phyloP scores from a whole-genome alignment of 2,797 vertebrate species.

The Enteromius argenteus region DNA sequence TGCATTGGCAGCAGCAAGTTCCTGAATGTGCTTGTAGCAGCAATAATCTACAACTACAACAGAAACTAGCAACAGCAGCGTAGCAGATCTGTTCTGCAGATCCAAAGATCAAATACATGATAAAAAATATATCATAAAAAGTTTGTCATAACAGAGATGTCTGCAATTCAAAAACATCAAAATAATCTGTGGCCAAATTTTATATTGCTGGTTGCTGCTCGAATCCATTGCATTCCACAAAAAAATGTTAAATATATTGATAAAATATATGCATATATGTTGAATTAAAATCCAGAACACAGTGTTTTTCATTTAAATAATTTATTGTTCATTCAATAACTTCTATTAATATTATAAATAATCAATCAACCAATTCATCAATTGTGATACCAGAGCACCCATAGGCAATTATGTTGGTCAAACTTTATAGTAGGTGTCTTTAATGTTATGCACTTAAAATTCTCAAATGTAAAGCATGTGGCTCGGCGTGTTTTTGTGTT shows the following conservation, averaged over 20 bases:
- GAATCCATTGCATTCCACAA: background rate
- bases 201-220: background rate
- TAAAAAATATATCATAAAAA: no score
- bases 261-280: background rate
- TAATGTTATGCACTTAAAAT: background rate
- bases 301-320: background rate
- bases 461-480: background rate
- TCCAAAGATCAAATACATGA: background rate
- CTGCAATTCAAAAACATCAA: background rate
- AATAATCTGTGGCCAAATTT: background rate
- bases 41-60: background rate
- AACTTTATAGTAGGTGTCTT: conserved; percentile 1
- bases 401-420: background rate
- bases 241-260: background rate
- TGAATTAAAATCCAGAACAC: background rate
- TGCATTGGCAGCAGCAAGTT: background rate
- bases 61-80: background rate
- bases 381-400: background rate
- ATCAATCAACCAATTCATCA: no score
- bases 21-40: background rate
- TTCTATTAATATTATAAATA: background rate
- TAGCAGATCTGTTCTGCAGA: background rate
- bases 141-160: background rate
- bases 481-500: no score
- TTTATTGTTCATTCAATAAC: conserved; percentile 9